Conservation (phyloP, 2,888 invertebrate genomes). For the Coenonympha glycerion region DNA sequence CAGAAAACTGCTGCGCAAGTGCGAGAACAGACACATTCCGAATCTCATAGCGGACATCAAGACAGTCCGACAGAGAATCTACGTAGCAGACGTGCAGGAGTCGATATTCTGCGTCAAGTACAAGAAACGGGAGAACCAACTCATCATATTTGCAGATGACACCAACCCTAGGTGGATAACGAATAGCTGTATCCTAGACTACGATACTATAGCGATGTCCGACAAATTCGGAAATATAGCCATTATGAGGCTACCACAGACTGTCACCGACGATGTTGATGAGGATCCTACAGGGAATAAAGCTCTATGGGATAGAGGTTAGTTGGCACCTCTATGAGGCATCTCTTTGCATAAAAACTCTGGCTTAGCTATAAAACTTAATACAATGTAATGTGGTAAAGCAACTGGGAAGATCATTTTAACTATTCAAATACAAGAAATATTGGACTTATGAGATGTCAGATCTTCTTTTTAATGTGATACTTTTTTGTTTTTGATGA, state of each 20-base stretch:
- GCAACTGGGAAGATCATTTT: no score
- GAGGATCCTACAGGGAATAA: conserved; percentile 99
- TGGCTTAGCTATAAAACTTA: no score
- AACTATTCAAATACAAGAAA: no score
- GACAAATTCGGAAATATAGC: conserved; percentile 99
- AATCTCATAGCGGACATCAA: conserved; percentile 95
- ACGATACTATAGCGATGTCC: conserved; percentile 95
- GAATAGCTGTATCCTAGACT: conserved; percentile 93
- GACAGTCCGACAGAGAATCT: conserved; percentile 94
- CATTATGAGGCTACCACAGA: conserved; percentile 91
- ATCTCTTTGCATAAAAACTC: no score
- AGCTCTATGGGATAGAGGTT: conserved; percentile 93
- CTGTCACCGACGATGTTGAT: conserved; percentile 97
- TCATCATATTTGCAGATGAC: conserved; percentile 99
- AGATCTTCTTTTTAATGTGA: no score
- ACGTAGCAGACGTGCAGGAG: conserved; percentile 97
- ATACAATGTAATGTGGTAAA: no score
- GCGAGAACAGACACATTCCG: conserved; percentile 98
- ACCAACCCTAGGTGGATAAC: conserved; percentile 97
- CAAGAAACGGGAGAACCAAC: conserved; percentile 95
- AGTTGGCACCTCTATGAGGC: no score
- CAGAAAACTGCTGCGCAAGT: conserved; percentile 96
- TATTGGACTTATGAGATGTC: no score
- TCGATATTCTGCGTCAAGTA: conserved; percentile 97
- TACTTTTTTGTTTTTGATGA: no score